phyloP scores from a whole-genome alignment of 30 jellyfish, hydroid and myxozoan species.

The Aurelia aurita region DNA sequence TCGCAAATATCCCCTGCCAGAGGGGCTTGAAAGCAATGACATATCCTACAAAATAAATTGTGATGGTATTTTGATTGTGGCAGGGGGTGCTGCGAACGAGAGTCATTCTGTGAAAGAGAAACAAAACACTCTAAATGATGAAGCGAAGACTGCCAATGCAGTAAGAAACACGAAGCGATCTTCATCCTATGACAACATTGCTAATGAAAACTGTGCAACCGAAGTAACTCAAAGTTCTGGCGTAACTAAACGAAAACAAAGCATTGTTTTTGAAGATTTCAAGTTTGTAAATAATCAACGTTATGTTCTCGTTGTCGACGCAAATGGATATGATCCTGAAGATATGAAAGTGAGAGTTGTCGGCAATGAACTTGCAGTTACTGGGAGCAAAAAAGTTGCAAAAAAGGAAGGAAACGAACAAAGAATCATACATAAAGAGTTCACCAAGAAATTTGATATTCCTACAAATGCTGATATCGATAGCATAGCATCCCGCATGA shows the following conservation, averaged over 20 bases:
- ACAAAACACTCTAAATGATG: conserved; percentile 23
- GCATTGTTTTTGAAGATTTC: conserved; percentile 61
- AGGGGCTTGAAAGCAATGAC: conserved; percentile 69
- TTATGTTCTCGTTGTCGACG: conserved; percentile 64
- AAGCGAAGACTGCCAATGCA: conserved; percentile 26
- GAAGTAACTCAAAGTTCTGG: not conserved
- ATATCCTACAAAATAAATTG: conserved; percentile 66
- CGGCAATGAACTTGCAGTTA: conserved; percentile 70
- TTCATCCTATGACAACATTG: conserved; percentile 58
- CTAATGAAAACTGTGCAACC: conserved; percentile 3
- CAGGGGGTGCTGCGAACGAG: conserved; percentile 57
- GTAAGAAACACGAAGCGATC: conserved; percentile 9
- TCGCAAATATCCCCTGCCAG: conserved; percentile 92
- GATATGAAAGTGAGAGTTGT: conserved; percentile 76
- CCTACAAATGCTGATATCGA: conserved; percentile 72
- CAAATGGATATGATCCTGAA: conserved; percentile 72
- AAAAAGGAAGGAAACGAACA: conserved; percentile 69
- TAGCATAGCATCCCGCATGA: conserved; percentile 71
- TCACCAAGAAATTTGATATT: conserved; percentile 55
- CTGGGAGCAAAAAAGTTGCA: conserved; percentile 63
- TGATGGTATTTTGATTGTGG: conserved; percentile 78
- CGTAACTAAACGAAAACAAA: conserved; percentile 7
- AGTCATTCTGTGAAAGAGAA: conserved; percentile 15
- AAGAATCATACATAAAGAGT: conserved; percentile 61
- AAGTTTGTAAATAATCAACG: conserved; percentile 42